Percentiles rank a stretch among this genome's conserved stretches.
Evolutionary conservation across 2,888 invertebrate species (phyloP).

Genomic region (Drosophila hamatofila): DNA sequence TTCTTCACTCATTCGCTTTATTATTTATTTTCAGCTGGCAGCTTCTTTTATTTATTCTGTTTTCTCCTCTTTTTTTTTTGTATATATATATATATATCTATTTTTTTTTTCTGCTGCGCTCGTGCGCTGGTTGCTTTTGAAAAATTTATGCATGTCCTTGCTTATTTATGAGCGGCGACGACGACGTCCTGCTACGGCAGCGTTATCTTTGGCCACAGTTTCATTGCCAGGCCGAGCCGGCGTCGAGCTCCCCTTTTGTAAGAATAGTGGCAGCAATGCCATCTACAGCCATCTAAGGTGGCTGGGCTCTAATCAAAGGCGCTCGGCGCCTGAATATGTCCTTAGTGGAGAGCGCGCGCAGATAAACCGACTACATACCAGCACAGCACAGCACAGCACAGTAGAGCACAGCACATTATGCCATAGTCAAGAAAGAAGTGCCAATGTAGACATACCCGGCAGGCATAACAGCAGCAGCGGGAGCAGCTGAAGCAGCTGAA

Average conservation of each 20-base stretch:
- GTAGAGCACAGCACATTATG: conserved; percentile 46
- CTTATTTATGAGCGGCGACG: conserved; percentile 81
- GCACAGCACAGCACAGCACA: conserved; percentile 1
- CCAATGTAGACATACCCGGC: conserved; percentile 79
- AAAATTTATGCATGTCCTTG: conserved; percentile 81
- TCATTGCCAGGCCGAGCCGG: conserved; percentile 73
- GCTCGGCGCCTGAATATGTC: conserved; percentile 77
- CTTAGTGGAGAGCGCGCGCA: conserved; percentile 72
- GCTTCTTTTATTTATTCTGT: conserved; percentile 62
- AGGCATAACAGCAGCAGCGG: conserved; percentile 50
- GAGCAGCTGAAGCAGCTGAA: not conserved
- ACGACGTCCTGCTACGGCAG: conserved; percentile 52
- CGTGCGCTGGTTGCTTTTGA: conserved; percentile 67
- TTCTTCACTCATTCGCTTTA: conserved; percentile 47
- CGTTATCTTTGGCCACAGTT: conserved; percentile 80
- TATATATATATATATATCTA: not conserved
- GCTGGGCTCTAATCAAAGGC: conserved; percentile 79
- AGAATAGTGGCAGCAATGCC: conserved; percentile 61
- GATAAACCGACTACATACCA: conserved; percentile 66
- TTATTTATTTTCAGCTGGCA: conserved; percentile 66
- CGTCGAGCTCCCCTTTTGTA: conserved; percentile 39
- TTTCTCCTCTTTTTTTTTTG: conserved; percentile 23
- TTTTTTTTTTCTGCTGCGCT: conserved; percentile 6
- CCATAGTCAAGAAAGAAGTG: conserved; percentile 60
- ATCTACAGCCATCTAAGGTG: conserved; percentile 65